A percentile compares a stretch with the other conserved stretches of the same genome.
These are phyloP conservation scores for Ceyx melanurus DNA, from an alignment of 2,113 vertebrate genomes.

Conservation along the genomic window DNA sequence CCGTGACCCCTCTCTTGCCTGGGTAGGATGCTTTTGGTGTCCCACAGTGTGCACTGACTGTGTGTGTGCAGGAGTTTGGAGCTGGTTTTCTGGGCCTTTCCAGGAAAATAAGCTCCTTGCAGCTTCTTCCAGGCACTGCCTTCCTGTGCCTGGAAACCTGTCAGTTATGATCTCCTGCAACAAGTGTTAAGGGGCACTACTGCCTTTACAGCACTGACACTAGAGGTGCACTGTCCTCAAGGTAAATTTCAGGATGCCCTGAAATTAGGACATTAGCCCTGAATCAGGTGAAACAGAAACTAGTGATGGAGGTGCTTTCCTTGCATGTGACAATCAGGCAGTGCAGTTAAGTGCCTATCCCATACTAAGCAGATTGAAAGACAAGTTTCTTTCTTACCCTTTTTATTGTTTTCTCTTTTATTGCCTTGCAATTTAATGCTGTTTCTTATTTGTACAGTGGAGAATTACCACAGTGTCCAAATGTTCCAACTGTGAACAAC, in stretches of 20 bases:
- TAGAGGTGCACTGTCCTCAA: neutral
- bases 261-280: too few species aligned
- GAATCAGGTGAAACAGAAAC: neutral
- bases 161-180: neutral
- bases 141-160: neutral
- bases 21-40: neutral
- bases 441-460: neutral
- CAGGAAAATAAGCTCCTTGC: neutral
- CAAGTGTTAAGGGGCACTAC: neutral
- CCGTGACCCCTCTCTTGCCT: neutral
- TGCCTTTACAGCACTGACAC: neutral
- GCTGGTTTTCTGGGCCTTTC: neutral
- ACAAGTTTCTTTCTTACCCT: neutral
- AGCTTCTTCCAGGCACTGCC: neutral
- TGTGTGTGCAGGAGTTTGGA: accelerated
- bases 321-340: accelerated
- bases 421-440: neutral
- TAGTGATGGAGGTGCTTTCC: neutral
- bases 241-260: neutral
- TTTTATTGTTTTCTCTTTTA: neutral
- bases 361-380: neutral
- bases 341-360: neutral
- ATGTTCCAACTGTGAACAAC: neutral
- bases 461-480: neutral
- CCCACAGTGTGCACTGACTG: neutral